phyloP scores from a whole-genome alignment of 2,888 invertebrate genomes.

The Epirrhoe alternata region DNA sequence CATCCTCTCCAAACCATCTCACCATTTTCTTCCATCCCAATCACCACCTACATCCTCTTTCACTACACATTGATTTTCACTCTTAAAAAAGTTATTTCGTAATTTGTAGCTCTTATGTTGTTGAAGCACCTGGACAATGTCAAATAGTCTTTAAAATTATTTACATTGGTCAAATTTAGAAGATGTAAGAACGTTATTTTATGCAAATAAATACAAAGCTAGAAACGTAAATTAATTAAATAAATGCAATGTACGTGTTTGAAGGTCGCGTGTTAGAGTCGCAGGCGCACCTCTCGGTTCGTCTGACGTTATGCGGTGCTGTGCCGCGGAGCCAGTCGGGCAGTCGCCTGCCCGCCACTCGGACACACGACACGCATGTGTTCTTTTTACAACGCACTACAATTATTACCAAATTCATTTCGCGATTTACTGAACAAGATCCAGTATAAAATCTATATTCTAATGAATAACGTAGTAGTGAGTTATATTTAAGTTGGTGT shows the following conservation, averaged over 20 bases:
- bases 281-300: slow-evolving; percentile 54
- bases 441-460: slow-evolving; percentile 8
- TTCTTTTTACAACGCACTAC: slow-evolving; percentile 3
- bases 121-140: too few species aligned
- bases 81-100: too few species aligned
- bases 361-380: slow-evolving; percentile 27
- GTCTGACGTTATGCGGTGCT: slow-evolving; percentile 30
- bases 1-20: too few species aligned
- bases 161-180: slow-evolving; percentile 15
- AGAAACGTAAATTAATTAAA: slow-evolving; percentile 36
- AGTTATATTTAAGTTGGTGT: slow-evolving; percentile 6
- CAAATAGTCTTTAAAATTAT: not conserved
- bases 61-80: too few species aligned
- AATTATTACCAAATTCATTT: slow-evolving; percentile 15
- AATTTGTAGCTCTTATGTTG: too few species aligned
- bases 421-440: slow-evolving; percentile 28
- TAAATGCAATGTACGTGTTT: slow-evolving; percentile 41
- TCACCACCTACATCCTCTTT: too few species aligned
- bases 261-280: slow-evolving; percentile 50
- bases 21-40: too few species aligned
- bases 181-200: slow-evolving; percentile 39
- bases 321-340: slow-evolving; percentile 1
- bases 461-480: slow-evolving; percentile 16
- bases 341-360: slow-evolving; percentile 57
- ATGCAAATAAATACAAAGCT: slow-evolving; percentile 29